Conservation (phyloP, 2,797 vertebrate genomes). For the Darevskia nairensis region DNA sequence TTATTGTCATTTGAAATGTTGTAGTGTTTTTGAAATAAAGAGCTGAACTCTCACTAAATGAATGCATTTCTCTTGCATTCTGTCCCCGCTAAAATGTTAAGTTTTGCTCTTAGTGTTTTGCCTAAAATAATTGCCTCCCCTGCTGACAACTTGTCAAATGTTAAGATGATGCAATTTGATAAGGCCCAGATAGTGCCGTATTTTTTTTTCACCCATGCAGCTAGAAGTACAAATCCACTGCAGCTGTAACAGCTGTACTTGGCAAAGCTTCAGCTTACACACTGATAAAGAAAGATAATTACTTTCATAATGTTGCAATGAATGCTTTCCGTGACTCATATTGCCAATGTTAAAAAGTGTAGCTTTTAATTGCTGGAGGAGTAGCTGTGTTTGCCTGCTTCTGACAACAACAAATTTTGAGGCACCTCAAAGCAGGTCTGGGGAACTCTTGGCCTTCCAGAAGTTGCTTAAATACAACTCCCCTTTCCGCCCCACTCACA, state of each 20-base stretch:
- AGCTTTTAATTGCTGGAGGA: background rate
- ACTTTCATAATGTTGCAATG: constrained; percentile 5
- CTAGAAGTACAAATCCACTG: constrained; percentile 42
- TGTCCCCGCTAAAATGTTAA: constrained; percentile 22
- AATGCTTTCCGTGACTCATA: background rate
- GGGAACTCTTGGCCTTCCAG: no score
- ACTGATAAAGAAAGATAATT: constrained; percentile 3
- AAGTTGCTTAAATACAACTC: no score
- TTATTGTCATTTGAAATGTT: background rate
- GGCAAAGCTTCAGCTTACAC: background rate
- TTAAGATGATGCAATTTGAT: constrained; percentile 45
- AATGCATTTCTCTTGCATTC: background rate
- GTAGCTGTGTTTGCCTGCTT: background rate
- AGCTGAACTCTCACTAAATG: constrained; percentile 9
- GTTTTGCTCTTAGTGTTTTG: constrained; percentile 41
- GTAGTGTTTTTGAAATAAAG: background rate
- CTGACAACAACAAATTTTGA: background rate
- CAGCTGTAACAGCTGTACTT: background rate
- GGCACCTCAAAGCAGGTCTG: background rate
- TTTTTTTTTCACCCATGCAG: background rate
- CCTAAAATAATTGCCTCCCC: constrained; percentile 65
- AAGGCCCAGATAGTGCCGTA: constrained; percentile 26
- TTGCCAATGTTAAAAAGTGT: background rate
- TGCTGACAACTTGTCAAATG: constrained; percentile 61
- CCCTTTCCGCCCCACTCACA: no score